These are phyloP conservation scores for Gryllus longicercus DNA, from an alignment of 2,888 invertebrate genomes.

Conservation along the genomic window DNA sequence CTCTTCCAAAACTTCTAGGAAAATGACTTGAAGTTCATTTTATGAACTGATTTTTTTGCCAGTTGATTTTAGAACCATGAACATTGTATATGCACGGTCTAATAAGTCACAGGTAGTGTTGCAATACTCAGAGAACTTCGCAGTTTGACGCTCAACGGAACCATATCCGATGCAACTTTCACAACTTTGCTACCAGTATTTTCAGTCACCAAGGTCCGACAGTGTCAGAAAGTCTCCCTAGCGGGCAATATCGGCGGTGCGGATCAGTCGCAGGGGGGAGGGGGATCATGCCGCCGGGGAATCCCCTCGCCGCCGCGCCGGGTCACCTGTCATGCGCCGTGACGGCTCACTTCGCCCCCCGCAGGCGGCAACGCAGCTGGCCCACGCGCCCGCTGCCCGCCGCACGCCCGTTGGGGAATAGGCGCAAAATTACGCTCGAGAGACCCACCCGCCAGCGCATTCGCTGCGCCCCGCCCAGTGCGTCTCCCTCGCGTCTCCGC, in stretches of 20 bases:
- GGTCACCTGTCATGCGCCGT: not conserved
- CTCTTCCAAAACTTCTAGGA: too few relatives aligned
- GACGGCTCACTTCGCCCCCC: not conserved
- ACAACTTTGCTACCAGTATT: too few relatives aligned
- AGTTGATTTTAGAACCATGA: too few relatives aligned
- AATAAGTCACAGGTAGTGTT: too few relatives aligned
- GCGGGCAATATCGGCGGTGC: not conserved
- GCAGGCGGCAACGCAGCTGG: conserved; percentile 18
- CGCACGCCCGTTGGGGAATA: conserved; percentile 3
- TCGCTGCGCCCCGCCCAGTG: not conserved
- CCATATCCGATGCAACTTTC: too few relatives aligned
- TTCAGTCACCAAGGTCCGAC: too few relatives aligned
- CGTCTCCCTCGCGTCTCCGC: not conserved
- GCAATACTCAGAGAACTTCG: too few relatives aligned
- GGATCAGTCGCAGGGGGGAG: not conserved
- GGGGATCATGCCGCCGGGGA: not conserved
- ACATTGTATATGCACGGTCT: too few relatives aligned
- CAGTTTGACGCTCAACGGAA: too few relatives aligned
- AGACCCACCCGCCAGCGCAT: conserved; percentile 23
- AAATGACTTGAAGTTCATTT: too few relatives aligned
- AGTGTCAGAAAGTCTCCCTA: too few relatives aligned
- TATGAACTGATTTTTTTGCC: too few relatives aligned
- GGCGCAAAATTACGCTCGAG: conserved; percentile 33
- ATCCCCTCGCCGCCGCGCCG: not conserved
- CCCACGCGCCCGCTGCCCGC: conserved; percentile 3